Evolutionary conservation across 1,140 invertebrate genomes (phyloP).

Genomic region (Pachypsylla venusta): DNA sequence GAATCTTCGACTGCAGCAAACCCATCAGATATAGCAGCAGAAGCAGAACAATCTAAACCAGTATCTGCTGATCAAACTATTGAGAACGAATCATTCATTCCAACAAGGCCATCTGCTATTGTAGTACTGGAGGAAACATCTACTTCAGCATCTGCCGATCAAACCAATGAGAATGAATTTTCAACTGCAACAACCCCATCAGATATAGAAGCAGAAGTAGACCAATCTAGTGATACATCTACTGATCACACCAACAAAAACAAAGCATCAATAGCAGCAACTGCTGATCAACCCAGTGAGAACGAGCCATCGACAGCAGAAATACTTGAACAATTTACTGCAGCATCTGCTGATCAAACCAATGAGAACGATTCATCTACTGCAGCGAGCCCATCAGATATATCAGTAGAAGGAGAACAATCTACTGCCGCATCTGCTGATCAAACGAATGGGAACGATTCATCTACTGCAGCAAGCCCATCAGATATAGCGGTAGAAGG

Average conservation of each 20-base stretch:
- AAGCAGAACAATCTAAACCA: not conserved
- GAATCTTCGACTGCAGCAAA: slow-evolving; percentile 1
- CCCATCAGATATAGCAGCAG: not conserved
- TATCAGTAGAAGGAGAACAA: not conserved
- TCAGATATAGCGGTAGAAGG: not conserved
- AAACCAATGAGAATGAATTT: not conserved
- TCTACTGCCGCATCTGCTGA: not conserved
- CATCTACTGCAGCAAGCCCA: not conserved
- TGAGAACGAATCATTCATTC: not conserved
- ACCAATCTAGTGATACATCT: not conserved
- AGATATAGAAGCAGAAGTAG: not conserved
- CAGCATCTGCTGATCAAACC: not conserved
- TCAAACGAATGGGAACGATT: not conserved
- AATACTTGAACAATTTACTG: not conserved
- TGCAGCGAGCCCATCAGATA: not conserved
- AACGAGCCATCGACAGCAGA: not conserved
- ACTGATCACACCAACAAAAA: not conserved
- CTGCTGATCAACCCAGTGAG: not conserved
- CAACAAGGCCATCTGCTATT: too few species aligned
- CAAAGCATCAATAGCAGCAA: not conserved
- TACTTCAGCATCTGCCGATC: too few species aligned
- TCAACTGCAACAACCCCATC: not conserved
- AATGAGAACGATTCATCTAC: not conserved
- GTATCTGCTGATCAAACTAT: slow-evolving; percentile 5
- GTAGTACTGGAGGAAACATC: too few species aligned